These are phyloP conservation scores for Heliconius congener DNA, from an alignment of 1,140 invertebrate genomes.

Conservation along the genomic window DNA sequence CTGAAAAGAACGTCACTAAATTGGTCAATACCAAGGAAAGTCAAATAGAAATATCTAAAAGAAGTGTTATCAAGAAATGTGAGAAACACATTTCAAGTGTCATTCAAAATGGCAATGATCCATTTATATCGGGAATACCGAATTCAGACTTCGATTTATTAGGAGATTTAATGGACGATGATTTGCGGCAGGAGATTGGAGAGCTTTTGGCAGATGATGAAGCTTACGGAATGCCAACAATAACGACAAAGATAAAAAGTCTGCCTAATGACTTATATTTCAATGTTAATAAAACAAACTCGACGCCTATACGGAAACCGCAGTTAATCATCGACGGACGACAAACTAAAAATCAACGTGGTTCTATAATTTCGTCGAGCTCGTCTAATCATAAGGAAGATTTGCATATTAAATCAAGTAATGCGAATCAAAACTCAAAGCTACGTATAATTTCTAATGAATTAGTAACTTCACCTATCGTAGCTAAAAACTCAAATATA, in stretches of 20 bases:
- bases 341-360: not conserved
- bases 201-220: constrained; percentile 72
- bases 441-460: constrained; percentile 27
- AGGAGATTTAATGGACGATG: constrained; percentile 74
- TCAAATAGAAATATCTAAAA: constrained; percentile 21
- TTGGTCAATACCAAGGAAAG: not conserved
- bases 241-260: constrained; percentile 24
- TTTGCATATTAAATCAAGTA: constrained; percentile 1
- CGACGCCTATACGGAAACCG: not conserved
- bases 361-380: not conserved
- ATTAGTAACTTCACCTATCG: constrained; percentile 5
- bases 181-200: constrained; percentile 71
- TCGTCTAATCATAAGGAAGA: not conserved
- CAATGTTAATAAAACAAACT: not conserved
- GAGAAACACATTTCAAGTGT: constrained; percentile 25
- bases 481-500: not conserved
- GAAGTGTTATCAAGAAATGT: constrained; percentile 5
- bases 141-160: constrained; percentile 71
- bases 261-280: constrained; percentile 1
- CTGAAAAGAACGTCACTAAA: not conserved
- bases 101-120: constrained; percentile 47
- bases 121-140: constrained; percentile 61
- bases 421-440: constrained; percentile 25
- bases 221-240: constrained; percentile 27
- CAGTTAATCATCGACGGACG: not conserved